Base-by-base conservation (phyloP, 2,113 vertebrate species). In the Atractosteus spatula region DNA sequence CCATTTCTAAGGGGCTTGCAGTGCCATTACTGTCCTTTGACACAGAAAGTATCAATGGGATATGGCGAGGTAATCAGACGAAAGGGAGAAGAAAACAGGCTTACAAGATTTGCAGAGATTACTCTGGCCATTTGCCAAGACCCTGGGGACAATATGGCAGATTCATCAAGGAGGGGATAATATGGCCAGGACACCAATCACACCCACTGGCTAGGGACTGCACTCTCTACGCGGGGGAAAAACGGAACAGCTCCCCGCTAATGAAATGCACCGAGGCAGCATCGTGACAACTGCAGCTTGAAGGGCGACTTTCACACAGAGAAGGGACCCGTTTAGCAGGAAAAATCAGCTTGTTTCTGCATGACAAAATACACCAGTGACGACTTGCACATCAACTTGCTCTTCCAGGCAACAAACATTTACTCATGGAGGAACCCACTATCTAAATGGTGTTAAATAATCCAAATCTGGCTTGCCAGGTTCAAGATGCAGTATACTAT, bases 81-180 rank as follows among this genome's bases (percentile, higher is more conserved):
- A 59, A 59, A 59, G 56, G 56, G 56, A 59, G 56, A 59, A 3
- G 56, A 13, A 59, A 59, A 59, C 56, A 59, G 56, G 56, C 12
- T 59, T 59, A 59, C 56, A n/a, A 59, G 56, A 59, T 59, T 59
- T 59, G 11, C 11, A 59, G 56, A 59, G 56, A 59, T 59, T 59
- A 59, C 56, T 59, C 13, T 59, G 56, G 56, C 56, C n/a, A 14
- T 59, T 59, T 59, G 11, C 56, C 56, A 59, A n/a, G 56, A 12
- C 56, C 56, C 13, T 12, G n/a, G 11, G 56, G 3, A 59, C 11
- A 59, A 59, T 59, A 59, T 11, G 56, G 56, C 56, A 59, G 12
- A 13, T 4, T 59, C 12, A 8, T 12, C 12, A 12, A 13, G 13
- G 7, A 59, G 13, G 56, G 56, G 56, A 59, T 59, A 59, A 59